These are phyloP conservation scores for Fregetta grallaria DNA, from an alignment of 2,113 vertebrate genomes.

Conservation along the genomic window DNA sequence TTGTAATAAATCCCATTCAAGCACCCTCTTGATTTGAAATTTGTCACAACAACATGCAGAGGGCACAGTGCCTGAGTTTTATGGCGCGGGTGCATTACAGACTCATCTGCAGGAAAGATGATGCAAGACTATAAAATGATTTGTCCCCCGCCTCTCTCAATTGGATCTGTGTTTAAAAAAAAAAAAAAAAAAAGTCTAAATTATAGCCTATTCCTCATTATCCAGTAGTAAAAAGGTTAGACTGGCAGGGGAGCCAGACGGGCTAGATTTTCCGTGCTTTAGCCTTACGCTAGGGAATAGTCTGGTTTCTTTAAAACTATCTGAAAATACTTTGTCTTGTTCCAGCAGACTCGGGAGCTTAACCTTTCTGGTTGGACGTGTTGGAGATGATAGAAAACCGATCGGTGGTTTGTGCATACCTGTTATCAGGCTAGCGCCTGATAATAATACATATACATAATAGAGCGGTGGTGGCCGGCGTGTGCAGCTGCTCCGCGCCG, in stretches of 20 bases:
- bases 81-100: constrained; percentile 10
- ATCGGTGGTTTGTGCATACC: not conserved
- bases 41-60: constrained; percentile 71
- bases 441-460: too few species aligned
- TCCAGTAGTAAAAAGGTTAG: constrained; percentile 66
- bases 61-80: constrained; percentile 51
- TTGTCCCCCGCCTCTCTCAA: constrained; percentile 39
- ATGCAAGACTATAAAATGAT: constrained; percentile 41
- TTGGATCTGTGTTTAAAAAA: not conserved
- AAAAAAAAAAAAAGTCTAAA: not conserved
- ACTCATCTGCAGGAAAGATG: constrained; percentile 41
- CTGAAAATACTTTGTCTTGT: constrained; percentile 56
- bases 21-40: constrained; percentile 73
- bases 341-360: constrained; percentile 46
- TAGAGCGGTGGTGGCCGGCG: accelerated
- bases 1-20: constrained; percentile 76
- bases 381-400: not conserved
- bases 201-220: constrained; percentile 68
- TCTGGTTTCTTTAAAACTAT: constrained; percentile 58
- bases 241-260: constrained; percentile 65
- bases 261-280: constrained; percentile 37
- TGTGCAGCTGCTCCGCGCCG: not conserved
- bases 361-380: not conserved
- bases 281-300: constrained; percentile 53
- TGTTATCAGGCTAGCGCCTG: not conserved